phyloP scores from a whole-genome alignment of 2,888 invertebrate species.

The Arge pagana region DNA sequence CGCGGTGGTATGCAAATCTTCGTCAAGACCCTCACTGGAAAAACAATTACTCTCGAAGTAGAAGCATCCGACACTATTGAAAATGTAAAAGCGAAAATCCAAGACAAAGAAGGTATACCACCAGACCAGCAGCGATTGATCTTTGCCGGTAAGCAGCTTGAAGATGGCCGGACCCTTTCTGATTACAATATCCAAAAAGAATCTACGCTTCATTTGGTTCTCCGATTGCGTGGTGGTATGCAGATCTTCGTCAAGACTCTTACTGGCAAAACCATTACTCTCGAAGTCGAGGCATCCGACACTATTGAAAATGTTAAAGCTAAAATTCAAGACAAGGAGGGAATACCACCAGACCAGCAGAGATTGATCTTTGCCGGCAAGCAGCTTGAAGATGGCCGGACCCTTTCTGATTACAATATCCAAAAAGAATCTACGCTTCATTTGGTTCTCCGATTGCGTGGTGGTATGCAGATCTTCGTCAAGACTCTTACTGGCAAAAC shows the following conservation, averaged over 20 bases:
- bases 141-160: conserved; percentile 21
- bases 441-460: no score
- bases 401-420: conserved; percentile 41
- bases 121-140: no score
- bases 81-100: conserved; percentile 35
- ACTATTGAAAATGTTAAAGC: conserved; percentile 43
- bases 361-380: conserved; percentile 44
- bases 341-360: no score
- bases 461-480: no score
- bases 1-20: no score
- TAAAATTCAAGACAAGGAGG: conserved; percentile 43
- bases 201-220: conserved; percentile 18
- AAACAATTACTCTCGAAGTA: no score
- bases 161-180: conserved; percentile 17
- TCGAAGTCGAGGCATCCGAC: conserved; percentile 42
- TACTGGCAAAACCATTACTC: conserved; percentile 40
- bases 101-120: no score
- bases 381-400: conserved; percentile 42
- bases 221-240: no score
- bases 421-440: conserved; percentile 44
- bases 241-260: conserved; percentile 37
- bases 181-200: conserved; percentile 25
- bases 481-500: no score
- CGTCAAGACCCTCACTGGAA: conserved; percentile 32
- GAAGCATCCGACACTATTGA: no score